Evolutionary conservation across 2,888 invertebrate species (phyloP).

Genomic region (Muscina levida): DNA sequence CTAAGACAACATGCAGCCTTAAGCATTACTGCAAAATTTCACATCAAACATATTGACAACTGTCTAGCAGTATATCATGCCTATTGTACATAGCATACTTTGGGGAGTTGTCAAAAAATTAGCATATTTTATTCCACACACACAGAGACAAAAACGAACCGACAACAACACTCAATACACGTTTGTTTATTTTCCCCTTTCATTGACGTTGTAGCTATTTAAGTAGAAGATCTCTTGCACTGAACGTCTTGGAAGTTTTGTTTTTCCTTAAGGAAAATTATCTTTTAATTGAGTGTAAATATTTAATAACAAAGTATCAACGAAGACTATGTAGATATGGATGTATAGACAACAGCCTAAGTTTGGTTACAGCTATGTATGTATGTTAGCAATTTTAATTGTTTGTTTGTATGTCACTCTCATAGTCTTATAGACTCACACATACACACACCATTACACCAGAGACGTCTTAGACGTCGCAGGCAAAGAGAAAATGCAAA

Average conservation of each 20-base stretch:
- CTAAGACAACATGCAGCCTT: too few relatives aligned
- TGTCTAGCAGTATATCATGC: too few relatives aligned
- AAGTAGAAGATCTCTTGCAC: conserved; percentile 12
- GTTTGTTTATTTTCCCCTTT: not conserved
- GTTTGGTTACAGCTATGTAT: too few relatives aligned
- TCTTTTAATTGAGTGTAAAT: conserved; percentile 64
- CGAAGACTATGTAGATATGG: not conserved
- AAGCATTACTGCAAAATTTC: too few relatives aligned
- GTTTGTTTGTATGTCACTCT: conserved; percentile 44
- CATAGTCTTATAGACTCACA: too few relatives aligned
- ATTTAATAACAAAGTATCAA: conserved; percentile 51
- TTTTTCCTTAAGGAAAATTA: conserved; percentile 54
- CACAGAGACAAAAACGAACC: not conserved
- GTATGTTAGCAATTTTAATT: conserved; percentile 54
- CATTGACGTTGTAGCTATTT: not conserved
- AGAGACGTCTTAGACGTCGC: too few relatives aligned
- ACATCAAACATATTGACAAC: too few relatives aligned
- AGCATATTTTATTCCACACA: conserved; percentile 13
- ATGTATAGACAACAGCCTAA: conserved; percentile 36
- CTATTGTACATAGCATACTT: conserved; percentile 6
- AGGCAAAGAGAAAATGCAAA: conserved; percentile 40
- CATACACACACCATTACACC: too few relatives aligned
- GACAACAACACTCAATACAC: not conserved
- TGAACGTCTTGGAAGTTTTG: conserved; percentile 10
- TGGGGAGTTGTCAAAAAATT: conserved; percentile 21